phyloP scores from a whole-genome alignment of 2,888 invertebrate species.

The Lepidocyrtoides sp. region DNA sequence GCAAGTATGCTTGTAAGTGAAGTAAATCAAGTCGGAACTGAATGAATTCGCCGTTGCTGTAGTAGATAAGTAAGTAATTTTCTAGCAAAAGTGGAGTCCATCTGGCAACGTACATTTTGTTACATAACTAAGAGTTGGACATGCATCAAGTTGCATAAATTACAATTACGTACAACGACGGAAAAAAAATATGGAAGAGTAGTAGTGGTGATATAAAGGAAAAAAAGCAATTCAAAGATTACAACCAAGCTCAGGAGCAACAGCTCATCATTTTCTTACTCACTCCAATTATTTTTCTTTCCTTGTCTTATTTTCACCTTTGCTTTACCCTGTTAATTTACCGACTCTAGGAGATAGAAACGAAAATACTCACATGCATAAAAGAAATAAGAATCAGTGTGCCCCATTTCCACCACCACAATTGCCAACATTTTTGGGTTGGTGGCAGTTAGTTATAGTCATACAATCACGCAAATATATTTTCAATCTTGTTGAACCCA shows the following conservation, averaged over 20 bases:
- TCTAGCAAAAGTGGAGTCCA: no score
- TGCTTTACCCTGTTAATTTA: neutral
- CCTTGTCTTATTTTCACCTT: neutral
- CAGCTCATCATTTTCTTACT: neutral
- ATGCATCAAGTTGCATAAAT: slow-evolving; percentile 39
- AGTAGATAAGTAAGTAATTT: no score
- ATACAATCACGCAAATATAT: neutral
- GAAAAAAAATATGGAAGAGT: neutral
- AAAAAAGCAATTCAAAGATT: neutral
- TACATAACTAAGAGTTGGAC: neutral
- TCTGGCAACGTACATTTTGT: neutral
- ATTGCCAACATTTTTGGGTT: neutral
- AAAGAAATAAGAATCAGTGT: neutral
- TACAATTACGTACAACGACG: neutral
- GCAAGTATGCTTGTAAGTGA: no score
- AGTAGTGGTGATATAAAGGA: neutral
- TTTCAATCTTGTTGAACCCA: neutral
- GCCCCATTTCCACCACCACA: neutral
- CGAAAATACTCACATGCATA: no score
- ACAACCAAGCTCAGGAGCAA: neutral
- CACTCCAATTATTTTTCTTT: neutral
- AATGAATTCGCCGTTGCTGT: no score
- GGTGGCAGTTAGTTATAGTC: neutral
- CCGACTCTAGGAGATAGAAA: no score
- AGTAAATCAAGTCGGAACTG: no score